A percentile compares a stretch with the other conserved stretches of the same genome.
These are phyloP conservation scores for Plusia festucae DNA, from an alignment of 2,888 invertebrate genomes.

Conservation along the genomic window DNA sequence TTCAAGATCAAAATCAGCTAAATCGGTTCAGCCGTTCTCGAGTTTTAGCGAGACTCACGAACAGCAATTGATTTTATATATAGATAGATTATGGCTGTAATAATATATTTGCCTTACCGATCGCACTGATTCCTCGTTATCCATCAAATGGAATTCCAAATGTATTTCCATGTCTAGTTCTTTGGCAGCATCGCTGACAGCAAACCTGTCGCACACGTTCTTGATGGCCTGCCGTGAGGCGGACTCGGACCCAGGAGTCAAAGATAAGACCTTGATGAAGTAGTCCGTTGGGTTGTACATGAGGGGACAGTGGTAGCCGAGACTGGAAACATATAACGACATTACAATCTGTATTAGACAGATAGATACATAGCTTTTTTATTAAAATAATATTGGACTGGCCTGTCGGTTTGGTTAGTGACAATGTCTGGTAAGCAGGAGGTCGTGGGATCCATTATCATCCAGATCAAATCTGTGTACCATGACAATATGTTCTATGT, in stretches of 20 bases:
- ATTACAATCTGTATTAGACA: not conserved
- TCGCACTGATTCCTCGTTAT: conserved; percentile 84
- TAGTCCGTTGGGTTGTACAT: conserved; percentile 97
- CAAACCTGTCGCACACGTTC: conserved; percentile 93
- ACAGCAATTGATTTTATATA: too few relatives aligned
- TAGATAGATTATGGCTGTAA: too few relatives aligned
- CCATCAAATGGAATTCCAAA: conserved; percentile 91
- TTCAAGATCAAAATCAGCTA: too few relatives aligned
- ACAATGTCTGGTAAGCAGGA: too few relatives aligned
- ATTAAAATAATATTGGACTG: not conserved
- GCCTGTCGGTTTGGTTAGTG: too few relatives aligned
- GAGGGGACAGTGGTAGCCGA: conserved; percentile 93
- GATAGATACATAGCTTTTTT: too few relatives aligned
- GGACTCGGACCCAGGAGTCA: conserved; percentile 93
- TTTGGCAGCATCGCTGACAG: conserved; percentile 93
- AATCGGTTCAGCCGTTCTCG: too few relatives aligned
- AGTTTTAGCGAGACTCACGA: too few relatives aligned
- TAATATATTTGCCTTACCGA: conserved; percentile 34
- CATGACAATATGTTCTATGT: too few relatives aligned
- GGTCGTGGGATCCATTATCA: too few relatives aligned
- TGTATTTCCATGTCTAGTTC: conserved; percentile 93
- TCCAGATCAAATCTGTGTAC: too few relatives aligned
- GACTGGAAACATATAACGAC: conserved; percentile 76
- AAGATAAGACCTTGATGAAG: conserved; percentile 95
- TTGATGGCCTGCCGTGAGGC: conserved; percentile 92